phyloP scores from a whole-genome alignment of 2,113 vertebrate species.

The Collichthys lucidus region DNA sequence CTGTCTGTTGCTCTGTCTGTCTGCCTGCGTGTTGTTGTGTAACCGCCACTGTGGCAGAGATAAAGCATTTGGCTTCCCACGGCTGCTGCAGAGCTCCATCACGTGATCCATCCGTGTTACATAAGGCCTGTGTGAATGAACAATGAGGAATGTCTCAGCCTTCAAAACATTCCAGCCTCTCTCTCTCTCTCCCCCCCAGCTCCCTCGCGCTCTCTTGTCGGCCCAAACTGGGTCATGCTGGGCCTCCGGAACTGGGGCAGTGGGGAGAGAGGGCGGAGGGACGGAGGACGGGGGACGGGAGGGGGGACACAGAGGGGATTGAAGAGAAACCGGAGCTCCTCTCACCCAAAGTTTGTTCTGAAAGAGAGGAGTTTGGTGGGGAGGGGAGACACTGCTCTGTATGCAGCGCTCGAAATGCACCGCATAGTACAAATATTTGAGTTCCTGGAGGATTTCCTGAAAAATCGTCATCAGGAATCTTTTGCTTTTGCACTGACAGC shows the following conservation, averaged over 20 bases:
- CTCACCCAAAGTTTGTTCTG: slow-evolving; percentile 41
- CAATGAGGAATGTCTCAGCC: slow-evolving; percentile 83
- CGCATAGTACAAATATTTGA: slow-evolving; percentile 40
- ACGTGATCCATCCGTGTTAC: slow-evolving; percentile 79
- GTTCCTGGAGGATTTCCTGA: neutral
- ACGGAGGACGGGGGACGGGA: slow-evolving; percentile 22
- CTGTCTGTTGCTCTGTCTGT: slow-evolving; percentile 11
- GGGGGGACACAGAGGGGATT: slow-evolving; percentile 44
- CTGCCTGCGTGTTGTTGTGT: slow-evolving; percentile 65
- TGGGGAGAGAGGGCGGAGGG: slow-evolving; percentile 69
- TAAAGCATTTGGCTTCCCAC: slow-evolving; percentile 78
- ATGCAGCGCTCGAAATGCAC: slow-evolving; percentile 11
- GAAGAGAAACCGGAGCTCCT: slow-evolving; percentile 60
- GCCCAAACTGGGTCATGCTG: slow-evolving; percentile 81
- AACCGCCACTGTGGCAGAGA: slow-evolving; percentile 74
- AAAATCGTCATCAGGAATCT: neutral
- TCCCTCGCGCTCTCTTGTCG: slow-evolving; percentile 58
- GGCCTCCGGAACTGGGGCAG: slow-evolving; percentile 78
- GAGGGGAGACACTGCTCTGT: slow-evolving; percentile 19
- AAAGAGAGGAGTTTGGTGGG: slow-evolving; percentile 32
- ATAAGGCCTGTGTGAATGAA: slow-evolving; percentile 83
- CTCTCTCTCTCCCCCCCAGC: slow-evolving; percentile 19
- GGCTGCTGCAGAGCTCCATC: slow-evolving; percentile 76
- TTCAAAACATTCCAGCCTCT: slow-evolving; percentile 79
- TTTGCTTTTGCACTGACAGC: neutral